Conservation (phyloP, 2,888 invertebrate species). For the Rotaria macrura region DNA sequence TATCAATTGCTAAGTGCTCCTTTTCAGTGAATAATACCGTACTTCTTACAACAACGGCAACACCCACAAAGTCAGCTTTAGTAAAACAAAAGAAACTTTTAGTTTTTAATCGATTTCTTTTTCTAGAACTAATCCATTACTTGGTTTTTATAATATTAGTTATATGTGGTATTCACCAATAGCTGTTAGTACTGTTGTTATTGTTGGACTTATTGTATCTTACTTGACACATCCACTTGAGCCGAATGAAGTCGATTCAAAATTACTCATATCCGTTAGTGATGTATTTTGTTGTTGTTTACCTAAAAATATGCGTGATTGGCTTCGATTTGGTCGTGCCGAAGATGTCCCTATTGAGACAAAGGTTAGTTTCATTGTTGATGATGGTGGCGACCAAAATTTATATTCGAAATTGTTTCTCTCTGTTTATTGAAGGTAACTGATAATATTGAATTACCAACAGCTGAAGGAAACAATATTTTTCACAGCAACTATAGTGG, state of each 20-base stretch:
- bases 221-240: slow-evolving; percentile 17
- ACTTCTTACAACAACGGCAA: neutral
- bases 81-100: too few species aligned
- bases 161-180: slow-evolving; percentile 40
- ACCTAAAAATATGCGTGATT: neutral
- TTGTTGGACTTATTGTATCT: slow-evolving; percentile 38
- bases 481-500: too few species aligned
- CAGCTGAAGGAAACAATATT: too few species aligned
- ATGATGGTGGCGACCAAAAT: too few species aligned
- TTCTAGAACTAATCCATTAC: neutral
- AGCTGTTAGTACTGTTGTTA: slow-evolving; percentile 37
- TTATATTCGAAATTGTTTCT: neutral
- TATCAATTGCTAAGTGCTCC: neutral
- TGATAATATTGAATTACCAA: neutral
- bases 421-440: neutral
- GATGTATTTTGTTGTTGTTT: neutral
- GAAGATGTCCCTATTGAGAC: neutral
- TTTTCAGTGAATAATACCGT: too few species aligned
- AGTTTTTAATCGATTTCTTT: neutral
- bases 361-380: neutral
- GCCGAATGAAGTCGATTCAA: neutral
- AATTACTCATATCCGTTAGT: neutral
- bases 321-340: neutral
- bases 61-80: too few species aligned
- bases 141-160: slow-evolving; percentile 39